Evolutionary conservation across 2,113 vertebrate genomes (phyloP).

Genomic region (Motacilla alba): DNA sequence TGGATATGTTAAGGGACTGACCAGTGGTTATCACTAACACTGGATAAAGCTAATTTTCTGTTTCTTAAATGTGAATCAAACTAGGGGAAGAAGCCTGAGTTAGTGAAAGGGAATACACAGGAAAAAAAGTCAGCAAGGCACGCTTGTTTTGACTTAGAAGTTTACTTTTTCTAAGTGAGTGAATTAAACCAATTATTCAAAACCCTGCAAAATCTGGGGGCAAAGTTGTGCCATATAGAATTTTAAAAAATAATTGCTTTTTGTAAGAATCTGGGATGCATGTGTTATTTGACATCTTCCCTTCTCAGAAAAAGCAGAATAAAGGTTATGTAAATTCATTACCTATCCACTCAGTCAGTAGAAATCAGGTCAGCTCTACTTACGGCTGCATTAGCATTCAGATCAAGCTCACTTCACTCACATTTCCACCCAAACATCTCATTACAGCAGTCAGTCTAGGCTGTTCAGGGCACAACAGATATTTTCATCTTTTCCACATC

Average conservation of each 20-base stretch:
- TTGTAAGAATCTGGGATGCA: not conserved
- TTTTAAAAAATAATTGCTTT: fast-evolving
- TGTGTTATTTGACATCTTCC: not conserved
- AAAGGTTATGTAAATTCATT: not conserved
- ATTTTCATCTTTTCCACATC: not conserved
- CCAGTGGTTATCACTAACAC: not conserved
- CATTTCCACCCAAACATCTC: conserved; percentile 30
- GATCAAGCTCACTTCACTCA: conserved; percentile 23
- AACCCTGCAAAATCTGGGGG: not conserved
- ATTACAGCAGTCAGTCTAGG: not conserved
- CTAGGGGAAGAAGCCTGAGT: not conserved
- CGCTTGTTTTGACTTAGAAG: not conserved
- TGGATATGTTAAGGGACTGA: not conserved
- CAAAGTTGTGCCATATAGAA: not conserved
- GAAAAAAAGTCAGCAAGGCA: not conserved
- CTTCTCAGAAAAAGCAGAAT: not conserved
- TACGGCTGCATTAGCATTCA: conserved; percentile 7
- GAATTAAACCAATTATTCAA: not conserved
- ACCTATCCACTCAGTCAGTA: not conserved
- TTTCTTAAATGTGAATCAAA: not conserved
- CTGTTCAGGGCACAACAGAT: not conserved
- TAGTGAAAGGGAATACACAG: not conserved
- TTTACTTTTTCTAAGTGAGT: not conserved
- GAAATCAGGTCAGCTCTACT: conserved; percentile 42
- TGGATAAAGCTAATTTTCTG: not conserved